phyloP scores from a whole-genome alignment of 2,888 invertebrate genomes.

The Drosophila monieri region DNA sequence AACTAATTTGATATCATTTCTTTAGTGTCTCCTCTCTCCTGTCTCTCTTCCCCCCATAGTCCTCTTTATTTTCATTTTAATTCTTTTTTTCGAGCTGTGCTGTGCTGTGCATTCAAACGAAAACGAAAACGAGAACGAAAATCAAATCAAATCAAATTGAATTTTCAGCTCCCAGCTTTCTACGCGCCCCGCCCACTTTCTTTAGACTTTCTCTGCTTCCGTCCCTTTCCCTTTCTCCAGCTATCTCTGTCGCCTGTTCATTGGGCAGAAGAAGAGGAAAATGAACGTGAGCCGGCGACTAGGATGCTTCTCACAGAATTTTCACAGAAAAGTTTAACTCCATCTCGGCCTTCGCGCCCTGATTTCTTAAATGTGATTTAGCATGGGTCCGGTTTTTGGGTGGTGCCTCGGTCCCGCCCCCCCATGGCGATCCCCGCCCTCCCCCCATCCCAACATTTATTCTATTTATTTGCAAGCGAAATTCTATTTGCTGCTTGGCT shows the following conservation, averaged over 20 bases:
- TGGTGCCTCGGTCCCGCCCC: neutral
- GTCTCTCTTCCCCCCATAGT: conserved; percentile 8
- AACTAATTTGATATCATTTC: conserved; percentile 76
- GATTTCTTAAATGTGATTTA: conserved; percentile 69
- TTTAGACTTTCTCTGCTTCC: neutral
- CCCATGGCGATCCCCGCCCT: no score
- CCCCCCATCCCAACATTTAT: conserved; percentile 39
- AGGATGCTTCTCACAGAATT: conserved; percentile 51
- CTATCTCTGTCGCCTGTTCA: conserved; percentile 22
- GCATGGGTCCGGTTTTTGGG: conserved; percentile 38
- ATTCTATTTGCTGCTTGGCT: conserved; percentile 75
- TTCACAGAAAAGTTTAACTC: conserved; percentile 48
- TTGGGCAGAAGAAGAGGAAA: conserved; percentile 39
- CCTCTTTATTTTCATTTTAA: conserved; percentile 5
- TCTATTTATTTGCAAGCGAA: conserved; percentile 60
- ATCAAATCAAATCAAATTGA: conserved; percentile 82
- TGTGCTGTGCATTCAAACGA: conserved; percentile 77
- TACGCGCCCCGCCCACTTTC: conserved; percentile 6
- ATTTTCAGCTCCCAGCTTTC: conserved; percentile 62
- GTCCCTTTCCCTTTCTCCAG: conserved; percentile 11
- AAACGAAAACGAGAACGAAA: conserved; percentile 80
- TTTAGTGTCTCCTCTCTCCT: conserved; percentile 36
- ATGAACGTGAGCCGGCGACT: conserved; percentile 27
- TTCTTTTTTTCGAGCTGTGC: neutral
- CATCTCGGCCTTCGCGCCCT: conserved; percentile 54